A percentile compares a stretch with the other conserved stretches of the same genome.
Conservation (phyloP, 2,888 invertebrate species). For the Syrista parreyssii region DNA sequence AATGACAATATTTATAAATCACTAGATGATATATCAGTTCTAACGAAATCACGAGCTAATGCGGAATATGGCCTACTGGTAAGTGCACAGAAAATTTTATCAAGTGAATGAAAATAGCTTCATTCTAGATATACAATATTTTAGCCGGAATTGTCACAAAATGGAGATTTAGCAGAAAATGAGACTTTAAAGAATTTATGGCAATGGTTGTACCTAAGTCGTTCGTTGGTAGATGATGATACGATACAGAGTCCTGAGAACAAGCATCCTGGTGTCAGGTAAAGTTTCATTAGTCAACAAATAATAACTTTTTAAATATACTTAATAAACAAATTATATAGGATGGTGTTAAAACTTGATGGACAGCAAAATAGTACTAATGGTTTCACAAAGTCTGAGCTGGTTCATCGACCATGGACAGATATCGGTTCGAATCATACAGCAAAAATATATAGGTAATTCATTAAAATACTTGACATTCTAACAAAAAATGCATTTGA, state of each 20-base stretch:
- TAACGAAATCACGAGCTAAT: slow-evolving; percentile 78
- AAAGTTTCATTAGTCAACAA: slow-evolving; percentile 10
- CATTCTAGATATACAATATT: slow-evolving; percentile 35
- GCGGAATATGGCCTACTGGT: slow-evolving; percentile 86
- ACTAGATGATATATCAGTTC: slow-evolving; percentile 77
- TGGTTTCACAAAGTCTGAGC: slow-evolving; percentile 71
- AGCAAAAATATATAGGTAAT: slow-evolving; percentile 70
- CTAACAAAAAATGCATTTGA: not conserved
- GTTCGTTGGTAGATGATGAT: slow-evolving; percentile 77
- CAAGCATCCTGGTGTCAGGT: slow-evolving; percentile 74
- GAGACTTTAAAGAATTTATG: slow-evolving; percentile 82
- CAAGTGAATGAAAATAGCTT: slow-evolving; percentile 2
- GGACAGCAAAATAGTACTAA: slow-evolving; percentile 62
- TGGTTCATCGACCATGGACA: slow-evolving; percentile 72
- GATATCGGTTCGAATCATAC: slow-evolving; percentile 73
- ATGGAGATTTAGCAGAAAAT: slow-evolving; percentile 83
- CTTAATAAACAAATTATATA: slow-evolving; percentile 28
- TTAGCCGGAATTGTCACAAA: slow-evolving; percentile 80
- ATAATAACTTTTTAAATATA: not conserved
- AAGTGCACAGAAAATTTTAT: slow-evolving; percentile 36
- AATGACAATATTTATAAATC: slow-evolving; percentile 70
- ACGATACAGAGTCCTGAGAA: slow-evolving; percentile 70
- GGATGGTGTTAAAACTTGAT: slow-evolving; percentile 70
- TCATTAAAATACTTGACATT: not conserved
- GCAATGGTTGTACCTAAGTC: slow-evolving; percentile 83